Conservation (phyloP, 2,113 vertebrate genomes). For the Hiodon tergisus region DNA sequence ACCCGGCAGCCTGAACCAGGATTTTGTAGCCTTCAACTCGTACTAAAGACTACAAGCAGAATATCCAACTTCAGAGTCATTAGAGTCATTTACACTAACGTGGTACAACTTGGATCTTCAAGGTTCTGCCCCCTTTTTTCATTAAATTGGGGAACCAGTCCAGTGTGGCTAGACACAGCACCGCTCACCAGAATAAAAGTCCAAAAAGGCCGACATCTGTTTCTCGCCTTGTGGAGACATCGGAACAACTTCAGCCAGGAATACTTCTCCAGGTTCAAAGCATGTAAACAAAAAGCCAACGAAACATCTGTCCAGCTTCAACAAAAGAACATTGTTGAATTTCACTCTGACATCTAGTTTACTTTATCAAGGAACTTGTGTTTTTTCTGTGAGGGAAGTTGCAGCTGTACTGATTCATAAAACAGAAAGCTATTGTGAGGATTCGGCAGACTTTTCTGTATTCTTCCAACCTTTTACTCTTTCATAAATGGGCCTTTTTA, state of each 20-base stretch:
- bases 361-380: neutral
- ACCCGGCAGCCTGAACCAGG: too few relatives aligned
- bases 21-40: too few relatives aligned
- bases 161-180: neutral
- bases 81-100: too few relatives aligned
- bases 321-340: neutral
- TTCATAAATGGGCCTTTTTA: neutral
- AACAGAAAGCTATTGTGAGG: slow-evolving; percentile 12
- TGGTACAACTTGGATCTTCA: neutral
- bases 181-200: slow-evolving; percentile 1
- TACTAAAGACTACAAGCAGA: too few relatives aligned
- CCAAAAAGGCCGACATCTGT: neutral
- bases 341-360: neutral
- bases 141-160: neutral
- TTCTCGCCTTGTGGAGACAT: neutral
- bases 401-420: slow-evolving; percentile 1
- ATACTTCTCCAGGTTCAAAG: neutral
- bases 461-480: neutral
- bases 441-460: neutral
- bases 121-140: neutral
- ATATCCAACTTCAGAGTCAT: too few relatives aligned
- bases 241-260: neutral
- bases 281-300: neutral
- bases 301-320: neutral
- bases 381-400: neutral